Evolutionary conservation across 2,113 vertebrate genomes (phyloP), one percentile per base, ranked within the genome.

Genomic region (Gnathonemus echidnorhynchus): DNA sequence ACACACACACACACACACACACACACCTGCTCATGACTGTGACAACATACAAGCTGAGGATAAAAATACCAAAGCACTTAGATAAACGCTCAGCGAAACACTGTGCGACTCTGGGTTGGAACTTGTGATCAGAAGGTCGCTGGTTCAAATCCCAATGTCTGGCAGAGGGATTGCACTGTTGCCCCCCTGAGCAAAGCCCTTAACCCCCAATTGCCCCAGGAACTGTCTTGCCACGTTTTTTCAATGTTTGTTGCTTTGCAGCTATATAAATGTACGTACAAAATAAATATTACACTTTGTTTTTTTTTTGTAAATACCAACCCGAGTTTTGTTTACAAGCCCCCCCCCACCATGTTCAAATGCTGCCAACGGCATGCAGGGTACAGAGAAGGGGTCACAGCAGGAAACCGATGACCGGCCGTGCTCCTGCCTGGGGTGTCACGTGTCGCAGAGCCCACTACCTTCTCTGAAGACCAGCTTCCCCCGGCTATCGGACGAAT

Each of bases 391-490:
- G 21, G 1, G 56, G 56, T 24, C 6, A 58, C 21, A 24, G 56
- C 56, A 58, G 56, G 56, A 58, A 8, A 1, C 5, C 53, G 1
- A 1, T 58, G 53, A 66, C 2, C n/a, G 2, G 24, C 58, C 24
- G n/a, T 0, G 24, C 58, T 27, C 62, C 62, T 10, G 62, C 9
- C 62, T 11, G 62, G n/a, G 62, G n/a, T 0, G 24, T 66, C 24
- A 10, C 3, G 9, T 3, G 1, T 3, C 8, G 9, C n/a, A 10
- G 11, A 58, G 88, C 21, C 21, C 0, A 4, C 0, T 70, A 98
- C 97, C 97, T 97, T 99, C 98, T 92, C 97, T 98, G 94, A 99
- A 99, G 15, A 97, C 92, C 92, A 99, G 89, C 91, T 98, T 98
- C 88, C 98, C 98, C 2, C 95, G 93, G 50, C 96, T 92, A n/a